Evolutionary conservation across 92 coral and sea anemone genomes (phyloP).

Genomic region (Galaxea fascicularis): DNA sequence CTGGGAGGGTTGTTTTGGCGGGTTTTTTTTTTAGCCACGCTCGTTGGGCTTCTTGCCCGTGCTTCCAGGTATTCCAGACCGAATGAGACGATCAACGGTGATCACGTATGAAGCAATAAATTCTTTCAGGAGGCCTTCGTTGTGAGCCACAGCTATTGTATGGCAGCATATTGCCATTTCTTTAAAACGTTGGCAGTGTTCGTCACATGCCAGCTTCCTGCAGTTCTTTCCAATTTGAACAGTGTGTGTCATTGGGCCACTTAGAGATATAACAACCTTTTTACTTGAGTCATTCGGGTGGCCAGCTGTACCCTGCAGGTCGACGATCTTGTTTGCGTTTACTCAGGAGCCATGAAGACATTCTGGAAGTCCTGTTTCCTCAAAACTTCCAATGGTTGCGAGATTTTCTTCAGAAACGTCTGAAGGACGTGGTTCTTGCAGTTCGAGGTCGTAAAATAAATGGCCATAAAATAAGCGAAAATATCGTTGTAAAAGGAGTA

Average conservation of each 20-base stretch:
- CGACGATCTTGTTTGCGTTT: no score
- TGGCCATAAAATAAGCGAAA: no score
- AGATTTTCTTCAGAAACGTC: not conserved
- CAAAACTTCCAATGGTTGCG: constrained; percentile 44
- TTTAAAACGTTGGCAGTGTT: no score
- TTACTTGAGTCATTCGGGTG: constrained; percentile 5
- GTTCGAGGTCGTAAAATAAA: not conserved
- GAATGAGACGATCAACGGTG: constrained; percentile 32
- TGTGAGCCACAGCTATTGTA: constrained; percentile 49
- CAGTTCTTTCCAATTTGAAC: no score
- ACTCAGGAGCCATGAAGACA: constrained; percentile 42
- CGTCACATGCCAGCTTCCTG: no score
- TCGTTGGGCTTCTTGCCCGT: no score
- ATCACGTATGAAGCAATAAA: constrained; percentile 38
- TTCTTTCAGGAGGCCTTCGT: constrained; percentile 20
- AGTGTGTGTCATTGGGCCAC: no score
- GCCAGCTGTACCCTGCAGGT: no score
- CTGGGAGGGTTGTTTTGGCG: constrained; percentile 45
- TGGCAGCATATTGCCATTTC: no score
- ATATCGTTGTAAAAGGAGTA: no score
- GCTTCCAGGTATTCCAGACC: constrained; percentile 32
- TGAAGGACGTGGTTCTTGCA: constrained; percentile 11
- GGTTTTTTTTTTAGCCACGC: no score
- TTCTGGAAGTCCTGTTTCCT: constrained; percentile 43
- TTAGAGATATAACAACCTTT: not conserved